Evolutionary conservation across 2,888 invertebrate genomes (phyloP).

Genomic region (Meghimatium bilineatum): DNA sequence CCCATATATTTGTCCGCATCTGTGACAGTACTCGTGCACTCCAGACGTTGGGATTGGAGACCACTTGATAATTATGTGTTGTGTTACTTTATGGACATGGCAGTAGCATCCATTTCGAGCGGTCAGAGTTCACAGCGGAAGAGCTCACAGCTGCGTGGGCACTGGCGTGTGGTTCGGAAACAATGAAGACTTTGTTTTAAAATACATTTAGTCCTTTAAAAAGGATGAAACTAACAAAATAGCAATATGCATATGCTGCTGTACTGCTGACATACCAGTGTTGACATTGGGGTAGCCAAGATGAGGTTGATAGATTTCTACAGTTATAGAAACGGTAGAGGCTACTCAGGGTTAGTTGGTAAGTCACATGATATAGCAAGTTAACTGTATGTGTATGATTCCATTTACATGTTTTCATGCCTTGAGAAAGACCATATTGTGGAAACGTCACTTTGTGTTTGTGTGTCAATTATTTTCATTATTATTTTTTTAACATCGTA

Average conservation of each 20-base stretch:
- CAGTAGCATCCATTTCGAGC: not conserved
- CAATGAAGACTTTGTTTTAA: not conserved
- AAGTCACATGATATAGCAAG: too few species aligned
- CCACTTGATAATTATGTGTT: not conserved
- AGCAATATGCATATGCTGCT: not conserved
- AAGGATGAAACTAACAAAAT: too few species aligned
- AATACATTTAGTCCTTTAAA: too few species aligned
- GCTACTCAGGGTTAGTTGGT: not conserved
- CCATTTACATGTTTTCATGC: too few species aligned
- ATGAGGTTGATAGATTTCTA: not conserved
- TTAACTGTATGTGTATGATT: too few species aligned
- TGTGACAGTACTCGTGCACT: not conserved
- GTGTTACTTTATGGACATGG: not conserved
- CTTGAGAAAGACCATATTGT: too few species aligned
- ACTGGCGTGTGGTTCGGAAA: not conserved
- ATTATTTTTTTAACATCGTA: too few species aligned
- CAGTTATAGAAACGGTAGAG: not conserved
- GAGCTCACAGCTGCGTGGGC: not conserved
- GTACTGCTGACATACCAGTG: not conserved
- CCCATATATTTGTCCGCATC: not conserved
- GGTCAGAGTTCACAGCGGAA: not conserved
- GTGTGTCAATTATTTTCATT: too few species aligned
- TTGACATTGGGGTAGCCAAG: not conserved
- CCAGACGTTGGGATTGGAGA: not conserved
- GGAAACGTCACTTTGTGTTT: too few species aligned